These are phyloP conservation scores for Oligia fasciuncula DNA, from an alignment of 2,888 invertebrate species.

Conservation along the genomic window DNA sequence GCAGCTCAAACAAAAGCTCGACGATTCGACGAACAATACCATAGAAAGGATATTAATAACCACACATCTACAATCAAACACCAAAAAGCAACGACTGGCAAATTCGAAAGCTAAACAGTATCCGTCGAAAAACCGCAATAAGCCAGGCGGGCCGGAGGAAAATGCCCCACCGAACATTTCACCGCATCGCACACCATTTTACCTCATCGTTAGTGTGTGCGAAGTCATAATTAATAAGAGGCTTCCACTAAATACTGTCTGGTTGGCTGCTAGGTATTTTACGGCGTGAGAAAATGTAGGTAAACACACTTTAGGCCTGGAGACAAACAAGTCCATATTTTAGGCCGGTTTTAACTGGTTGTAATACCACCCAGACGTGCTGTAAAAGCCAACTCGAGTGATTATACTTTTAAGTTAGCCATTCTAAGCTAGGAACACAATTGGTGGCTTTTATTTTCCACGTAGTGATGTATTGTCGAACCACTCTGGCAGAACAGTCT, in stretches of 20 bases:
- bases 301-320: not conserved
- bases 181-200: slow-evolving; percentile 29
- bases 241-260: slow-evolving; percentile 17
- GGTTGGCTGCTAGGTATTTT: not conserved
- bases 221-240: slow-evolving; percentile 58
- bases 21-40: no score
- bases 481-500: no score
- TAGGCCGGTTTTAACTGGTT: not conserved
- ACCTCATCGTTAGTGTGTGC: slow-evolving; percentile 39
- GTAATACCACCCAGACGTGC: not conserved
- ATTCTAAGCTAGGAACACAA: no score
- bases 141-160: slow-evolving; percentile 17
- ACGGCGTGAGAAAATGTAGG: not conserved
- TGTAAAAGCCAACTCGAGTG: not conserved
- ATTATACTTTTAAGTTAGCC: not conserved
- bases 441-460: not conserved
- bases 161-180: slow-evolving; percentile 14
- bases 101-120: slow-evolving; percentile 43
- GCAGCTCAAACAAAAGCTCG: no score
- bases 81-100: slow-evolving; percentile 22
- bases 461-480: not conserved
- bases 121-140: slow-evolving; percentile 53
- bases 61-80: not conserved
- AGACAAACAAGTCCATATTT: not conserved
- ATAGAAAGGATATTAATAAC: not conserved